Conservation (phyloP, 2,797 vertebrate species). For the Myotis daubentonii region DNA sequence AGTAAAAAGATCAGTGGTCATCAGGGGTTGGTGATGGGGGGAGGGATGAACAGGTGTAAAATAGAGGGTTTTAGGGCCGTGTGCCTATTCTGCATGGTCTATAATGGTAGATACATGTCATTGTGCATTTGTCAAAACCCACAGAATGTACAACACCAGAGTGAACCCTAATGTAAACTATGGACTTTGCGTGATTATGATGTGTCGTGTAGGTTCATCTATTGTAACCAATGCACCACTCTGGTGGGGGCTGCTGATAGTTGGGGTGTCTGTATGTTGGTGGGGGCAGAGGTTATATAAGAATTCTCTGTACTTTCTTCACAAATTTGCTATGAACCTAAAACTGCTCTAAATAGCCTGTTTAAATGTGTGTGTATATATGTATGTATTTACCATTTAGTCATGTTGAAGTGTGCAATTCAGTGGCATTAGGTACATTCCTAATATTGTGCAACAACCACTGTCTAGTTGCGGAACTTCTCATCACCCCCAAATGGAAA, state of each 20-base stretch:
- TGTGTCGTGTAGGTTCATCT: background rate
- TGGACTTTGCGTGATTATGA: background rate
- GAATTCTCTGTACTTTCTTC: background rate
- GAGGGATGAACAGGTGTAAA: background rate
- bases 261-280: background rate
- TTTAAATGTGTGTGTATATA: background rate
- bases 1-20: background rate
- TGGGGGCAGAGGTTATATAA: background rate
- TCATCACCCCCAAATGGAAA: background rate
- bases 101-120: too few relatives aligned
- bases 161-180: background rate
- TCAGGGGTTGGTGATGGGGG: background rate
- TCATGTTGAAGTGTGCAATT: background rate
- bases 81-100: background rate
- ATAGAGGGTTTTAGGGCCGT: background rate
- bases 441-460: background rate
- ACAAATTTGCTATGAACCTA: background rate
- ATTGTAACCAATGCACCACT: too few relatives aligned
- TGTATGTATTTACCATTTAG: background rate
- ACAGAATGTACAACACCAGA: background rate
- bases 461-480: background rate
- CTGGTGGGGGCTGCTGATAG: background rate
- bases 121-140: background rate
- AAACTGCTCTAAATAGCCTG: background rate
- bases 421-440: background rate